These are phyloP conservation scores for Callinectes sapidus DNA, from an alignment of 2,888 invertebrate species.

Conservation along the genomic window DNA sequence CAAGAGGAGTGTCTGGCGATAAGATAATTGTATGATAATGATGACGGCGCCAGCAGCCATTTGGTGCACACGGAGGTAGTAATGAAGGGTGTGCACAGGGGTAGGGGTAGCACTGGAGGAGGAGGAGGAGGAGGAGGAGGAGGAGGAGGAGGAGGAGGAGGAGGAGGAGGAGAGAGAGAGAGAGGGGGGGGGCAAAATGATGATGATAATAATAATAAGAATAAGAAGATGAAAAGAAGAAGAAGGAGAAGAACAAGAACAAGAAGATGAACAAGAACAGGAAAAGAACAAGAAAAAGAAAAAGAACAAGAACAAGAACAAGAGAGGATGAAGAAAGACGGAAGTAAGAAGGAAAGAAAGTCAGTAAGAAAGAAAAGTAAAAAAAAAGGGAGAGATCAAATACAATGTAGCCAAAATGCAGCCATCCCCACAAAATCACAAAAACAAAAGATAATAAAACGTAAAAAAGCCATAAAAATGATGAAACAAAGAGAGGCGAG, in stretches of 20 bases:
- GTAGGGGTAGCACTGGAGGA: background rate
- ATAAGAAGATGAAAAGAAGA: background rate
- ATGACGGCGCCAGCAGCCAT: background rate
- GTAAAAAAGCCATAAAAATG: background rate
- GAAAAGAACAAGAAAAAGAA: background rate
- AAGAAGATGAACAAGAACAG: background rate
- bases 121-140: background rate
- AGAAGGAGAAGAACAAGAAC: background rate
- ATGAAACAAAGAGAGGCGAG: background rate
- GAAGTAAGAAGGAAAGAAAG: background rate
- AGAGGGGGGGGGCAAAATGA: background rate
- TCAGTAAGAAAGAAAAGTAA: background rate
- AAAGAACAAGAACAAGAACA: background rate
- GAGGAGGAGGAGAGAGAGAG: background rate
- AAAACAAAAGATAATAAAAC: too few species aligned
- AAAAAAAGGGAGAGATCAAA: background rate
- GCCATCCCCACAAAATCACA: too few species aligned
- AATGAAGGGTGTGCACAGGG: background rate
- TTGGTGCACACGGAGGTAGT: background rate
- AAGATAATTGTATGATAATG: constrained; percentile 8
- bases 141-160: background rate
- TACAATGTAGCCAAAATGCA: too few species aligned
- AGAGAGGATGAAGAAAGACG: background rate
- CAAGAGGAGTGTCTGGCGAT: background rate
- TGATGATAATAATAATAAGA: too few species aligned